A percentile compares a stretch with the other conserved stretches of the same genome.
Evolutionary conservation across 2,888 invertebrate genomes (phyloP).

Genomic region (Chouioia cunea): DNA sequence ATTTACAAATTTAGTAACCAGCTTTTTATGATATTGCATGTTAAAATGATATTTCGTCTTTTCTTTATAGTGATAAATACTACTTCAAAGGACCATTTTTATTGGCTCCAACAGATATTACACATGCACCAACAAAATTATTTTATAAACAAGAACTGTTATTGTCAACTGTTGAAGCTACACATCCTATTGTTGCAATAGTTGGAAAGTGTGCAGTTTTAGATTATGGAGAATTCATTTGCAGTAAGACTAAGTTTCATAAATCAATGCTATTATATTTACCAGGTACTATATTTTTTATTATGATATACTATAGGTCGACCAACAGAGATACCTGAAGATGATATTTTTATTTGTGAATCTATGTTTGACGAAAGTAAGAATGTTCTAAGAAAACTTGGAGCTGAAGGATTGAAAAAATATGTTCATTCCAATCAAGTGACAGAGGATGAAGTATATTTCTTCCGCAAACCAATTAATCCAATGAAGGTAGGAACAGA

Average conservation of each 20-base stretch:
- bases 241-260: slow-evolving; percentile 77
- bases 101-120: slow-evolving; percentile 88
- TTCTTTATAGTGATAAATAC: slow-evolving; percentile 80
- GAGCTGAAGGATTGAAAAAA: slow-evolving; percentile 80
- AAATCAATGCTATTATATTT: slow-evolving; percentile 1
- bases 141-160: slow-evolving; percentile 96
- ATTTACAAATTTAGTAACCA: slow-evolving; percentile 13
- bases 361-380: slow-evolving; percentile 91
- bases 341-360: slow-evolving; percentile 93
- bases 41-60: slow-evolving; percentile 27
- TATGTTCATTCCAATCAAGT: slow-evolving; percentile 86
- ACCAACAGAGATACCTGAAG: slow-evolving; percentile 93
- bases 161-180: slow-evolving; percentile 90
- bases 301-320: slow-evolving; percentile 74
- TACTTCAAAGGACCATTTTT: slow-evolving; percentile 96
- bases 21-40: slow-evolving; percentile 9
- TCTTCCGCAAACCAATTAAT: slow-evolving; percentile 80
- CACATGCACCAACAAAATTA: slow-evolving; percentile 81
- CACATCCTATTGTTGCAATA: slow-evolving; percentile 90
- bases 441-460: slow-evolving; percentile 92
- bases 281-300: no score
- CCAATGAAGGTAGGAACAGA: slow-evolving; percentile 71
- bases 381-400: slow-evolving; percentile 80
- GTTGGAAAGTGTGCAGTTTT: slow-evolving; percentile 93
- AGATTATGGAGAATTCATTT: slow-evolving; percentile 90